Evolutionary conservation across 1,140 invertebrate species (phyloP).

Genomic region (Cotesia typhae): DNA sequence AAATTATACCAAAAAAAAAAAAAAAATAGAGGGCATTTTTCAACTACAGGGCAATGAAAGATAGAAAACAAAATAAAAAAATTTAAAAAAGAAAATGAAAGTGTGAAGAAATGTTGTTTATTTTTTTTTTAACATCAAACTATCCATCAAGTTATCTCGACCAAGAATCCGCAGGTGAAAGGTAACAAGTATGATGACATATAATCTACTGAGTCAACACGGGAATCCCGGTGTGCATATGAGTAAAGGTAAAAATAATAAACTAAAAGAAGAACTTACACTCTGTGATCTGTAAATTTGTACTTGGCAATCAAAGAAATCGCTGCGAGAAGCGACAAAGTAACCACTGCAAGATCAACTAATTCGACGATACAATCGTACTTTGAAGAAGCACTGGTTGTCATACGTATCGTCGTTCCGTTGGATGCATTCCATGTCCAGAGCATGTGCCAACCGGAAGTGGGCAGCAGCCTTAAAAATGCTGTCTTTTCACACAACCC

Average conservation of each 20-base stretch:
- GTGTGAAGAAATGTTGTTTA: too few species aligned
- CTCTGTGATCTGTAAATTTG: constrained; percentile 37
- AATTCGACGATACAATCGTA: constrained; percentile 49
- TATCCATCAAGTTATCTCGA: too few species aligned
- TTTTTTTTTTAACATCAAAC: too few species aligned
- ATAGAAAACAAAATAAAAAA: too few species aligned
- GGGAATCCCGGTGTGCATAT: too few species aligned
- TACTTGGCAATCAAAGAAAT: constrained; percentile 39
- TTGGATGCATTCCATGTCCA: constrained; percentile 49
- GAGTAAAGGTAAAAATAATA: too few species aligned
- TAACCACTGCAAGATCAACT: constrained; percentile 41
- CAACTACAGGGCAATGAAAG: too few species aligned
- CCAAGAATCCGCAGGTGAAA: too few species aligned
- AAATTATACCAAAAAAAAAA: too few species aligned
- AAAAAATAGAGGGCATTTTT: too few species aligned
- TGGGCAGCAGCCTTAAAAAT: constrained; percentile 43
- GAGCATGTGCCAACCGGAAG: constrained; percentile 38
- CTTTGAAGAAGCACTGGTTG: constrained; percentile 30
- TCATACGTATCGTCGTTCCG: constrained; percentile 43
- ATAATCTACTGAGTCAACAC: constrained; percentile 23
- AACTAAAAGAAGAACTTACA: constrained; percentile 43
- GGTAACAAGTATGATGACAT: constrained; percentile 14
- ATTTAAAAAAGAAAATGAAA: too few species aligned
- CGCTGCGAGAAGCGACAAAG: constrained; percentile 39
- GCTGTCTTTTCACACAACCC: constrained; percentile 43